Base-by-base conservation (phyloP, 2,113 vertebrate species). In the Melierax canorus region DNA sequence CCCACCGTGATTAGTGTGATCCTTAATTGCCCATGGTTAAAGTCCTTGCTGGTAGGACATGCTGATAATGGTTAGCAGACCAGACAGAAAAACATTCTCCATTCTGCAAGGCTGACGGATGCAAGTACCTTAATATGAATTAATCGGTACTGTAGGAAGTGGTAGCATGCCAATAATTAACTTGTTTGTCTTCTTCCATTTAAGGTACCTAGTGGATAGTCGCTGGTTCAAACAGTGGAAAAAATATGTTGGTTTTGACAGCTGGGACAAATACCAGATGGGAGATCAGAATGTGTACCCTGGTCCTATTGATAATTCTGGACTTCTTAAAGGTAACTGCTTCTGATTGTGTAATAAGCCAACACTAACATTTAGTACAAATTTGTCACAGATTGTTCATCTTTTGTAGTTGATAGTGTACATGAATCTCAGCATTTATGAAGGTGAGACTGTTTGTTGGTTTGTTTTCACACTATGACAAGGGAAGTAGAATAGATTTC, bases 161-260 rank as follows among this genome's bases (percentile, higher is more conserved):
- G 39, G 43, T 64, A 41, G n/a, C 36, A 9, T 86, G 56, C 39
- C 32, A 95, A 1, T 95, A 95, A 97, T 51, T 66, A 63, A 91
- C 39, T 48, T 23, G 3, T 75, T 10, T 85, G 21, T 96, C 38
- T 78, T 91, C 74, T 97, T 95, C 27, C 15, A 77, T 97, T 97
- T 39, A 97, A 99, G 99, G 99, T 99, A 99, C 97, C 98, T 99
- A 71, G 99, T 99, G 84, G 99, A 99, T 98, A 99, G 99, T 98
- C 99, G 98, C 96, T 99, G 99, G 99, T 99, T 99, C 98, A 99
- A 99, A 98, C 99, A 99, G 98, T 99, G 99, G 99, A 99, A 99
- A 97, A 99, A 99, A 98, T 99, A 99, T 98, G 99, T 99, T 98
- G 99, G 99, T 68, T 99, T 98, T 98, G 99, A 99, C 98, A 99